A percentile compares a stretch with the other conserved stretches of the same genome.
Conservation (phyloP, 2,888 invertebrate species). For the Axea sp. region DNA sequence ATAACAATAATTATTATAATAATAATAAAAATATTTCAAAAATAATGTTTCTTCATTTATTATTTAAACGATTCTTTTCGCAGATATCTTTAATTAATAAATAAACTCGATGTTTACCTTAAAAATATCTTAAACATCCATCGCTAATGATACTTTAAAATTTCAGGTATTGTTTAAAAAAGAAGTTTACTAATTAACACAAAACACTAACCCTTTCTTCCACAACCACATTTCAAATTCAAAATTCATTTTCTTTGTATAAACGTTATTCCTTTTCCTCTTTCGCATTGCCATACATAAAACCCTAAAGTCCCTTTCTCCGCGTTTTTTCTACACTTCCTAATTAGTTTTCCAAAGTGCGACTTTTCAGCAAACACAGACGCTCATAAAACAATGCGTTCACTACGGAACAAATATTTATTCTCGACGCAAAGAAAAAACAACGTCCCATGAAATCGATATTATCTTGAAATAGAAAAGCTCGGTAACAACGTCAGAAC, state of each 20-base stretch:
- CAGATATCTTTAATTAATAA: too few species aligned
- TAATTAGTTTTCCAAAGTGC: slow-evolving; percentile 39
- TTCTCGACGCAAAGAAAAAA: slow-evolving; percentile 11
- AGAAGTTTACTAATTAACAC: slow-evolving; percentile 18
- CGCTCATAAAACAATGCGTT: slow-evolving; percentile 28
- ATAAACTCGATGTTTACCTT: too few species aligned
- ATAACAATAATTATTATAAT: too few species aligned
- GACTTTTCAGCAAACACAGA: slow-evolving; percentile 30
- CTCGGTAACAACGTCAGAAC: slow-evolving; percentile 35
- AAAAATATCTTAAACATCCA: too few species aligned
- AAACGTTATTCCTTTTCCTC: too few species aligned
- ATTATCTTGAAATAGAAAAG: slow-evolving; percentile 39
- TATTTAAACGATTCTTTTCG: too few species aligned
- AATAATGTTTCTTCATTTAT: too few species aligned
- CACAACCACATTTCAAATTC: slow-evolving; percentile 10
- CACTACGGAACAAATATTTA: slow-evolving; percentile 35
- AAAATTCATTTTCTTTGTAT: slow-evolving; percentile 29
- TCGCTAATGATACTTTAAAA: too few species aligned
- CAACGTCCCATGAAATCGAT: slow-evolving; percentile 29
- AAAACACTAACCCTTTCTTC: neutral
- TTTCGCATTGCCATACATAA: too few species aligned
- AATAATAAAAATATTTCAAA: too few species aligned
- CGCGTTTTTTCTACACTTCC: slow-evolving; percentile 6
- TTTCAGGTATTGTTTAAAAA: too few species aligned
- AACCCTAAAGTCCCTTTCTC: too few species aligned